Evolutionary conservation across 2,888 invertebrate species (phyloP).

Genomic region (Acronicta alni): DNA sequence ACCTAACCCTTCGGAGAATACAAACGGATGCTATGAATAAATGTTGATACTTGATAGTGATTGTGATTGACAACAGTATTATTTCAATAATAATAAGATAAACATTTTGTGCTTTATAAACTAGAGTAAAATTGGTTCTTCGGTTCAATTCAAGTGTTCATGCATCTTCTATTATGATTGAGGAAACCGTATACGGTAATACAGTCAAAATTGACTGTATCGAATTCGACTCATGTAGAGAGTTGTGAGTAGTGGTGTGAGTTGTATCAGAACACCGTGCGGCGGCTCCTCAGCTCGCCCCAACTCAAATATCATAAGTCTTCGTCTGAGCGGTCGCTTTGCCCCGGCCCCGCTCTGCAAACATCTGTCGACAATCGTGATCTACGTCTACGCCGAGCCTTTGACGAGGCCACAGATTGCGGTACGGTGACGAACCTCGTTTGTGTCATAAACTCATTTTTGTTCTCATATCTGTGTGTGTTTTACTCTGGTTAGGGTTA

Average conservation of each 20-base stretch:
- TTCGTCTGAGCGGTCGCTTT: slow-evolving; percentile 63
- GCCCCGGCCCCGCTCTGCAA: slow-evolving; percentile 63
- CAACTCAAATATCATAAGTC: slow-evolving; percentile 80
- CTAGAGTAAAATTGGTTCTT: too few species aligned
- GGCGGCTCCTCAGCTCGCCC: slow-evolving; percentile 35
- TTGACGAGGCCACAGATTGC: slow-evolving; percentile 66
- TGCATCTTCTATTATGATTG: too few species aligned
- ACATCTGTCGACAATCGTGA: slow-evolving; percentile 72
- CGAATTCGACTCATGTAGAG: slow-evolving; percentile 2
- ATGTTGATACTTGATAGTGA: too few species aligned
- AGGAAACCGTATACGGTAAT: too few species aligned
- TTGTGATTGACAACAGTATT: too few species aligned
- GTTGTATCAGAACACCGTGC: slow-evolving; percentile 33
- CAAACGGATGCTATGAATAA: too few species aligned
- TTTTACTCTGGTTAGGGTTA: slow-evolving; percentile 36
- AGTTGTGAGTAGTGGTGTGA: slow-evolving; percentile 11
- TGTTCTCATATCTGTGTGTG: slow-evolving; percentile 53
- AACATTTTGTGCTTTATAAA: too few species aligned
- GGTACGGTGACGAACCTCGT: slow-evolving; percentile 65
- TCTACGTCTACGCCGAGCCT: slow-evolving; percentile 62
- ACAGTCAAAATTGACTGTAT: slow-evolving; percentile 5
- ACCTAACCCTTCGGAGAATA: too few species aligned
- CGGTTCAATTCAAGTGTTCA: too few species aligned
- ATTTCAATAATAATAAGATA: too few species aligned
- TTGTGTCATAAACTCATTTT: slow-evolving; percentile 64